Evolutionary conservation across 2,797 vertebrate species (phyloP).

Genomic region (Cirrhinus mrigala): DNA sequence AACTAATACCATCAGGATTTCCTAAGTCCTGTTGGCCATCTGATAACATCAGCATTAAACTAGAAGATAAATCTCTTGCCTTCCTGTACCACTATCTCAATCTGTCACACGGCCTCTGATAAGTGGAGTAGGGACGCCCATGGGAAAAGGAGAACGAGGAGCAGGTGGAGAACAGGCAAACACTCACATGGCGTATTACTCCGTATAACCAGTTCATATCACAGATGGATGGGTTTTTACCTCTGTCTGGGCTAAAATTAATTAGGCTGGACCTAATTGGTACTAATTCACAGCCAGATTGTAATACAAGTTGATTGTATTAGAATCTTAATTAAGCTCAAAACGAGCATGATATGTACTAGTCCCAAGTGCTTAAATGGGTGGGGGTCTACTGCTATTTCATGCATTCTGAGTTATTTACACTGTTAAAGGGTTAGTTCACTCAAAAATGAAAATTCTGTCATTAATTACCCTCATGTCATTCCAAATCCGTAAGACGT

Average conservation of each 20-base stretch:
- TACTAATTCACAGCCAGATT: slow-evolving; percentile 12
- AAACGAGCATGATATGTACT: slow-evolving; percentile 24
- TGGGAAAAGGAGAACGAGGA: slow-evolving; percentile 58
- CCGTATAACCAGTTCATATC: slow-evolving; percentile 22
- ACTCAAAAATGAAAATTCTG: too few relatives aligned
- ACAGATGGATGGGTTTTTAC: slow-evolving; percentile 34
- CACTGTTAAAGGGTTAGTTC: too few relatives aligned
- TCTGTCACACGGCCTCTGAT: slow-evolving; percentile 57
- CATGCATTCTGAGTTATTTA: too few relatives aligned
- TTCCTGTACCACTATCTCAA: slow-evolving; percentile 55
- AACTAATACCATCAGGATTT: slow-evolving; percentile 34
- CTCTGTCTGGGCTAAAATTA: slow-evolving; percentile 14
- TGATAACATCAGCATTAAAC: slow-evolving; percentile 67
- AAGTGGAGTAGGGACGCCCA: slow-evolving; percentile 65
- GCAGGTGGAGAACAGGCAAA: slow-evolving; percentile 45
- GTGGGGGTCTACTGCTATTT: too few relatives aligned
- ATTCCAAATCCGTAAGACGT: too few relatives aligned
- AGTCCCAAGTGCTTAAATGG: background rate
- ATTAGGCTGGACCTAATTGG: slow-evolving; percentile 36
- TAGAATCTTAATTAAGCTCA: slow-evolving; percentile 32
- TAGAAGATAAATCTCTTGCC: slow-evolving; percentile 54
- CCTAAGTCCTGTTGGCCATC: slow-evolving; percentile 57
- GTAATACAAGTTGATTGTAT: background rate
- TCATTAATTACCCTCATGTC: too few relatives aligned
- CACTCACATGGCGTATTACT: background rate